Evolutionary conservation across 2,888 invertebrate species (phyloP).

Genomic region (Cataglyphis altisquamis): DNA sequence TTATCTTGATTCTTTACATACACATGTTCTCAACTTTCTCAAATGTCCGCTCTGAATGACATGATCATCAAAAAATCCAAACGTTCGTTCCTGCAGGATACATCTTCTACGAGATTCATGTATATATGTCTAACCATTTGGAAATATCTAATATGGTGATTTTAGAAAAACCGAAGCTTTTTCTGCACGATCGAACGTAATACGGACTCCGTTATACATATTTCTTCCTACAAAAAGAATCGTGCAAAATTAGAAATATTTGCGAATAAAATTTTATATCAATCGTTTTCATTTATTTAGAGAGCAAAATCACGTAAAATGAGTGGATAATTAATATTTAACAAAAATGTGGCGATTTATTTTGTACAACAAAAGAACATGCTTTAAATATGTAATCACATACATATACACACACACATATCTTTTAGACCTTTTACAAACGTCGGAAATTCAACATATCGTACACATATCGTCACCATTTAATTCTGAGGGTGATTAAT

Average conservation of each 20-base stretch:
- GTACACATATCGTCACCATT: slow-evolving; percentile 18
- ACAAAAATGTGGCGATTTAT: background rate
- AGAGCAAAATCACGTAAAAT: background rate
- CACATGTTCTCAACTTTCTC: slow-evolving; percentile 14
- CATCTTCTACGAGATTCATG: slow-evolving; percentile 51
- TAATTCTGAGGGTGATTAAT: background rate
- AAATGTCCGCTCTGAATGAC: slow-evolving; percentile 21
- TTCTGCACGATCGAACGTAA: slow-evolving; percentile 64
- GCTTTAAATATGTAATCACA: slow-evolving; percentile 14
- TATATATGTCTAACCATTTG: slow-evolving; percentile 70
- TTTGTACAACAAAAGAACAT: slow-evolving; percentile 1
- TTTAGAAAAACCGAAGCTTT: slow-evolving; percentile 46
- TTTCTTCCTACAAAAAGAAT: slow-evolving; percentile 69
- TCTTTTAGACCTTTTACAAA: slow-evolving; percentile 18
- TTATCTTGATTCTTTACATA: slow-evolving; percentile 34
- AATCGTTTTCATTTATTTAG: slow-evolving; percentile 3
- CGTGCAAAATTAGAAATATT: slow-evolving; percentile 19
- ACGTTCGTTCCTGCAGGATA: slow-evolving; percentile 59
- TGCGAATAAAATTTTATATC: slow-evolving; percentile 1
- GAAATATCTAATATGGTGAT: slow-evolving; percentile 61
- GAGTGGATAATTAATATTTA: background rate
- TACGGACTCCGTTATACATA: slow-evolving; percentile 23
- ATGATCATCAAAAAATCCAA: slow-evolving; percentile 20
- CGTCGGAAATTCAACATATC: slow-evolving; percentile 51
- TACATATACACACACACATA: background rate